Evolutionary conservation across 2,797 vertebrate genomes (phyloP).

Genomic region (Sebastes variabilis): DNA sequence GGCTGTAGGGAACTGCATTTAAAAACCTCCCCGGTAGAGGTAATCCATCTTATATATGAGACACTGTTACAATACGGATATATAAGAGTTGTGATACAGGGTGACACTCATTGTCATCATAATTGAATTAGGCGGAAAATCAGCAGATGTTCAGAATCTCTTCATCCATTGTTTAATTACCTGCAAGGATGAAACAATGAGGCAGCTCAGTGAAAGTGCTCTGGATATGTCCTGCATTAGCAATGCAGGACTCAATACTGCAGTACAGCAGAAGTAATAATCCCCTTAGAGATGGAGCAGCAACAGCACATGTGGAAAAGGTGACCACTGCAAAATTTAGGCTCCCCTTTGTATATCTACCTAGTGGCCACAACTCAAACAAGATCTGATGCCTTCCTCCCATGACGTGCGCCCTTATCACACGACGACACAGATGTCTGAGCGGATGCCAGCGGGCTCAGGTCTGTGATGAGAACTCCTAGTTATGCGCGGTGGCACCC

Average conservation of each 20-base stretch:
- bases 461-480: constrained; percentile 68
- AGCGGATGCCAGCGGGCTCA: constrained; percentile 60
- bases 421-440: constrained; percentile 68
- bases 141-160: constrained; percentile 15
- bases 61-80: constrained; percentile 9
- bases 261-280: constrained; percentile 10
- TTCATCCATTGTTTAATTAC: constrained; percentile 39
- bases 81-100: neutral
- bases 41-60: constrained; percentile 40
- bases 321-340: constrained; percentile 30
- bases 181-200: constrained; percentile 38
- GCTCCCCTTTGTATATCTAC: constrained; percentile 28
- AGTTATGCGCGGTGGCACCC: constrained; percentile 65
- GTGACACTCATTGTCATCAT: neutral
- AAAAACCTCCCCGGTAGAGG: constrained; percentile 1
- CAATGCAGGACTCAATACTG: constrained; percentile 9
- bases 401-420: constrained; percentile 61
- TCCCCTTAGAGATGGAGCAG: constrained; percentile 4
- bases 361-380: constrained; percentile 41
- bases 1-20: constrained; percentile 17
- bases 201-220: neutral
- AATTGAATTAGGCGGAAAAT: constrained; percentile 39
- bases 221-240: constrained; percentile 12
- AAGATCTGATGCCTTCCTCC: constrained; percentile 59
- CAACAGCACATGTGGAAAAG: constrained; percentile 9